Evolutionary conservation across 2,113 vertebrate species (phyloP), one percentile per base, ranked within the genome.

Genomic region (Cariama cristata): DNA sequence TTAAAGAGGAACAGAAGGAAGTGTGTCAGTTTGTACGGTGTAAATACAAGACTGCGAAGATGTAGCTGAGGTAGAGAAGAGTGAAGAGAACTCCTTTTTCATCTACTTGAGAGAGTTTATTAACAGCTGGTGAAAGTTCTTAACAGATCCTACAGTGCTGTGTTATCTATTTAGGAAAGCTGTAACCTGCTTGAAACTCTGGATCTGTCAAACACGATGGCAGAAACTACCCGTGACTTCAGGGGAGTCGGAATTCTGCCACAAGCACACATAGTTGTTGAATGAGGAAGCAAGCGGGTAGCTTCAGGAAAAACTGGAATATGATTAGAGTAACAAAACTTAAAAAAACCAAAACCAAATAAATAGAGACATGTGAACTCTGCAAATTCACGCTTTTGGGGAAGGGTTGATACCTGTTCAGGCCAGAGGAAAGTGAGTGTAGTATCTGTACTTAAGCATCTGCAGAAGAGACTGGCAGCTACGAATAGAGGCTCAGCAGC

Each of bases 281-380:
- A 73, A 77, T n/a, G 38, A 91, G 44, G 28, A 85, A 79, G 27
- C 5, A 42, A 2, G 30, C 40, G 30, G 19, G n/a, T 83, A 59
- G 63, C 53, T 90, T 28, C 50, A n/a, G 59, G 38, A 94, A 42
- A 86, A 91, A 58, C 1, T 1, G 77, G 35, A 63, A 19, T 77
- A 28, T 69, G 27, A 50, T 73, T 79, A 77, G 63, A 92, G 10
- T 53, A 80, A 73, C 59, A 77, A 50, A 85, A 84, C n/a, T 32
- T 69, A 5, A 58, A 52, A 62, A 23, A 27, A 7, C 38, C 38
- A 38, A 38, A 38, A 38, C 38, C 38, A 28, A 50, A 17, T 18
- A 14, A 42, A 18, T 11, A 4, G 28, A 63, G 33, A 28, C 4
- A 3, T 0, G 0, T 40, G 20, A 50, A n/a, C 47, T 83, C 55